These are phyloP conservation scores for Leucophenga montana DNA, from an alignment of 2,888 invertebrate genomes.

Conservation along the genomic window DNA sequence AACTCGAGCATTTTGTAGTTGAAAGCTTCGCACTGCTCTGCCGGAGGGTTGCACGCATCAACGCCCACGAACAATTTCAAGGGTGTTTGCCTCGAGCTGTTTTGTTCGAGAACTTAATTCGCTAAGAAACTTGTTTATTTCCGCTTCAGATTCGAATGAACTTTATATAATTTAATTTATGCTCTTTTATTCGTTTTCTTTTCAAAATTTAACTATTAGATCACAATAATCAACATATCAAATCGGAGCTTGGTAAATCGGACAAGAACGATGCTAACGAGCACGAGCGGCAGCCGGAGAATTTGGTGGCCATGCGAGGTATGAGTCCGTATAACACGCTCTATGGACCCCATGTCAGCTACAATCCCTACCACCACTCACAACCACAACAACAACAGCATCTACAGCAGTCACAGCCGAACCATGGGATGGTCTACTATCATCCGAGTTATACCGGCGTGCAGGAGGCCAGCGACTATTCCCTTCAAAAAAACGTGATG, in stretches of 20 bases:
- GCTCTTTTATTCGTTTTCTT: conserved; percentile 42
- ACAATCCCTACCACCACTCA: conserved; percentile 74
- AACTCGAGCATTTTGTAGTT: conserved; percentile 64
- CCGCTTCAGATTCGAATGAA: conserved; percentile 41
- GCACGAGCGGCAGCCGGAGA: conserved; percentile 81
- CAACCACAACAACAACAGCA: conserved; percentile 75
- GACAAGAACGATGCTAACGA: conserved; percentile 80
- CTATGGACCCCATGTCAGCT: conserved; percentile 51
- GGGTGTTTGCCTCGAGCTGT: conserved; percentile 55
- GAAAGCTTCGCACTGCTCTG: conserved; percentile 52
- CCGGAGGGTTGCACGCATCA: conserved; percentile 70
- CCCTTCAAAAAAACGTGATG: conserved; percentile 75
- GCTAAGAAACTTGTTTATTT: conserved; percentile 60
- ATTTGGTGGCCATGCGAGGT: conserved; percentile 58
- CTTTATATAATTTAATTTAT: conserved; percentile 45
- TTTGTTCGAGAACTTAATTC: conserved; percentile 43
- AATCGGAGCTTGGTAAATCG: conserved; percentile 79
- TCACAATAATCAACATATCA: conserved; percentile 73
- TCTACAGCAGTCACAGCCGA: conserved; percentile 48
- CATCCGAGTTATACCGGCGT: conserved; percentile 65
- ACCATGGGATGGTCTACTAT: conserved; percentile 60
- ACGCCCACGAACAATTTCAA: conserved; percentile 69
- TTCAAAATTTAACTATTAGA: conserved; percentile 49
- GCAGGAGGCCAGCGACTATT: conserved; percentile 75
- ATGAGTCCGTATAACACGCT: conserved; percentile 52